Base-by-base conservation (phyloP, 2,888 invertebrate species). In the Ochropleura leucogaster region DNA sequence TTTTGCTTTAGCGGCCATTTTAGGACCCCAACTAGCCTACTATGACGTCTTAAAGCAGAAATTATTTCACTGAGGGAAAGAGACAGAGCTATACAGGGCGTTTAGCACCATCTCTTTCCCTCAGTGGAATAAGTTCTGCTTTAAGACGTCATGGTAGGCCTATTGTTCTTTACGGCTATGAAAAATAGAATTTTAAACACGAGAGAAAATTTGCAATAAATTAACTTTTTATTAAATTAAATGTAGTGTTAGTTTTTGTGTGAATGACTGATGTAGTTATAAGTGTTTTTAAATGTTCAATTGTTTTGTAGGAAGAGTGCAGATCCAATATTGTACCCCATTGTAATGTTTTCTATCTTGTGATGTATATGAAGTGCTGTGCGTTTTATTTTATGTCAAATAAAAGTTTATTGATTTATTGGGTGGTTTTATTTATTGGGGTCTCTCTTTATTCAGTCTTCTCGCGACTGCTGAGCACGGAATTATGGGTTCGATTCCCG, bases 321-420 rank as follows among this genome's bases (percentile, higher is more conserved):
- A 63, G 79, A 84, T 82, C 84, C 85, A 79, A 82, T 67, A 49
- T 72, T 77, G 70, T 84, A 85, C 83, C 77, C 84, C 76, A 86
- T 78, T 84, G 82, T 89, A 86, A 86, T 89, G 86, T 90, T 90
- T 85, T 85, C 85, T 89, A 89, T 79, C 71, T 89, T 86, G 85
- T 88, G 85, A 88, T 89, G 89, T 89, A 78, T 85, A 86, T 83
- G 84, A 89, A 90, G 87, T 89, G 89, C 87, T 90, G 90, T 90
- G 90, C 85, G 87, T 88, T 89, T 87, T 82, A 82, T 81, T 88
- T 88, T 87, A 83, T 89, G 87, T 90, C 82, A 87, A 85, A 88
- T 89, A 77, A 90, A 89, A 90, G 84, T 89, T 86, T 88, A 88
- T 88, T 83, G 79, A 84, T 74, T 83, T 80, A 83, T 82, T 30